These are phyloP conservation scores for Merluccius polli DNA, from an alignment of 2,797 vertebrate species.

Conservation along the genomic window DNA sequence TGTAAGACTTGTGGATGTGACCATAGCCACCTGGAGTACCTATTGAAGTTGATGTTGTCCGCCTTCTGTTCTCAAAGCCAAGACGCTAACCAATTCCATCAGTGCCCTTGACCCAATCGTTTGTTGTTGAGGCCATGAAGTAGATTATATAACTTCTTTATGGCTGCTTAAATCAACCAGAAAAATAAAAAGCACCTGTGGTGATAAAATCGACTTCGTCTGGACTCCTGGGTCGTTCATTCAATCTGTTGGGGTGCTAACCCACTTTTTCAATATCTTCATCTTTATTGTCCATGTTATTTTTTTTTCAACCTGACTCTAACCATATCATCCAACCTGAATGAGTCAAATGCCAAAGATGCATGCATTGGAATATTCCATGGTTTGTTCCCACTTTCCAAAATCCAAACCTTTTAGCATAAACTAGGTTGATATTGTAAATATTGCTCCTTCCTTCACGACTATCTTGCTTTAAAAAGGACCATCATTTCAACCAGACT, in stretches of 20 bases:
- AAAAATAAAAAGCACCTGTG: constrained; percentile 44
- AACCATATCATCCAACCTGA: constrained; percentile 2
- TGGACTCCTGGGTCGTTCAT: constrained; percentile 41
- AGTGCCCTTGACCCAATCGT: constrained; percentile 43
- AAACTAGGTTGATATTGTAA: background rate
- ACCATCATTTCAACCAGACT: background rate
- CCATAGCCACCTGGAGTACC: background rate
- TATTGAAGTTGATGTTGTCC: constrained; percentile 28
- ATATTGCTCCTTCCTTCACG: background rate
- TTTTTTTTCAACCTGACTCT: background rate
- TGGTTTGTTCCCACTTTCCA: background rate
- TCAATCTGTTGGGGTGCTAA: constrained; percentile 30
- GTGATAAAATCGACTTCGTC: constrained; percentile 18
- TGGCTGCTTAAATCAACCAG: constrained; percentile 47
- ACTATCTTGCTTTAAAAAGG: background rate
- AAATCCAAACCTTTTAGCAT: background rate
- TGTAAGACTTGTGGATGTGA: constrained; percentile 22
- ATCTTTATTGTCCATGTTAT: constrained; percentile 12
- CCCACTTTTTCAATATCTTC: constrained; percentile 30
- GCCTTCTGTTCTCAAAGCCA: constrained; percentile 45
- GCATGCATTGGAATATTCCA: background rate
- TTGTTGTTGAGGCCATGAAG: constrained; percentile 27
- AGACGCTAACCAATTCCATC: constrained; percentile 43
- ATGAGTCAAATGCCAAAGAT: background rate
- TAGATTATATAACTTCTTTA: constrained; percentile 48